Base-by-base conservation (phyloP, 2,113 vertebrate species). In the Eidolon helvum region DNA sequence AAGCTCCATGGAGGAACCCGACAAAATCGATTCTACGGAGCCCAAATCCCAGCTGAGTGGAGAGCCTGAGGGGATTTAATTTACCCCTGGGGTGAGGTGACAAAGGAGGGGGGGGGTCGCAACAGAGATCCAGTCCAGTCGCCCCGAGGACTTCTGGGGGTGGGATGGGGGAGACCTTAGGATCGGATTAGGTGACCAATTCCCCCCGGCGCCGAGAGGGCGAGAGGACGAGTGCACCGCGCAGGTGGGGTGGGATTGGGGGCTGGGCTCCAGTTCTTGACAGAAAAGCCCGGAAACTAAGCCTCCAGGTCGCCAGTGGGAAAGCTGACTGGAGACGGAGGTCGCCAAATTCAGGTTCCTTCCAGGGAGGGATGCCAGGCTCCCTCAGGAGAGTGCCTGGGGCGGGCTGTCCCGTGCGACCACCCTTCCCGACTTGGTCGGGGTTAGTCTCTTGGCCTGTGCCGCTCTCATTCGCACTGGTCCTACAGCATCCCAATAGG, bases 341-440 rank as follows among this genome's bases (percentile, higher is more conserved):
- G 19, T 28, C 0, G 1, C 33, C 48, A 77, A 40, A 82, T n/a
- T 35, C 48, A 28, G 19, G 21, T 45, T 45, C 50, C 38, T 61
- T 57, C 10, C 1, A 0, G 0, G 14, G 57, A 21, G 50, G 48
- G 10, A 33, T 22, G 5, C 28, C 35, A 35, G 33, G 68, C 38
- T 61, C n/a, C 43, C 50, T 18, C 2, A 0, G 35, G 24, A 43
- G 30, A 26, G 22, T 1, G 16, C 7, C 61, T 40, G 74, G 40
- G 5, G 10, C 8, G 0, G 22, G 2, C 33, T 5, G 11, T 14
- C 66, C 10, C 0, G 0, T 21, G 71, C 1, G 19, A 28, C 50
- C 55, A n/a, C 4, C 1, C 33, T 15, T 33, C 8, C 22, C 16
- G 26, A 4, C 9, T 8, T 8, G 15, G 9, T 43, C 0, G 0